Evolutionary conservation across 2,888 invertebrate species (phyloP), one percentile per base, ranked within the genome.

Genomic region (Elgonia sp.): DNA sequence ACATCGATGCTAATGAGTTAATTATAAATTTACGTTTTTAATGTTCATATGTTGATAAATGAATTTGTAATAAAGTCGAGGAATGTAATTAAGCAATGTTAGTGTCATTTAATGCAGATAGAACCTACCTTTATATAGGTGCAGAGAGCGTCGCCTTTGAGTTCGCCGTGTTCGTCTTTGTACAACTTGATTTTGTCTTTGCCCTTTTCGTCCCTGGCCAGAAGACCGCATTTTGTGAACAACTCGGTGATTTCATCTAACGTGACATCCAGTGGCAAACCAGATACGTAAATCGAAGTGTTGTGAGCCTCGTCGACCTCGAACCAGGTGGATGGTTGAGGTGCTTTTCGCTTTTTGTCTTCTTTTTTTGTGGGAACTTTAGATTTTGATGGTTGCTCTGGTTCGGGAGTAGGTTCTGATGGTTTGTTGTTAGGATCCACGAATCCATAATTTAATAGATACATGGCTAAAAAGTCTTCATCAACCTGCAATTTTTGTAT

Each of bases 61-160:
- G 42, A 53, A 67, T 63, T 77, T 67, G n/a, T 77, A 77, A 77
- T 79, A 79, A 79, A 79, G 20, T 79, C 42, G 40, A 79, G 40
- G 40, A 70, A 60, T 50, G 50, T 39, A 81, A 73, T 65, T 63
- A 42, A 65, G 72, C 55, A 82, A 75, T 73, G 67, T 12, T 20
- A 50, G 29, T 70, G 65, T 75, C 46, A 29, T 76, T 76, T 63
- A n/a, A 40, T 16, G 29, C 20, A 60, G n/a, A n/a, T 57, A n/a
- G 40, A 60, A 65, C 95, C 95, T 93, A 98, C 97, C 96, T 98
- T 98, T 75, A 99, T 98, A 93, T 99, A 99, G 90, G 98, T 98
- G 94, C 99, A 99, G 63, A 98, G 95, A 14, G 98, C 99, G 95
- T 99, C 99, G 12, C 99, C 99, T 95, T 99, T 99, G 87, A 96